phyloP scores from a whole-genome alignment of 2,888 invertebrate species.

The Eristalis intricaria region DNA sequence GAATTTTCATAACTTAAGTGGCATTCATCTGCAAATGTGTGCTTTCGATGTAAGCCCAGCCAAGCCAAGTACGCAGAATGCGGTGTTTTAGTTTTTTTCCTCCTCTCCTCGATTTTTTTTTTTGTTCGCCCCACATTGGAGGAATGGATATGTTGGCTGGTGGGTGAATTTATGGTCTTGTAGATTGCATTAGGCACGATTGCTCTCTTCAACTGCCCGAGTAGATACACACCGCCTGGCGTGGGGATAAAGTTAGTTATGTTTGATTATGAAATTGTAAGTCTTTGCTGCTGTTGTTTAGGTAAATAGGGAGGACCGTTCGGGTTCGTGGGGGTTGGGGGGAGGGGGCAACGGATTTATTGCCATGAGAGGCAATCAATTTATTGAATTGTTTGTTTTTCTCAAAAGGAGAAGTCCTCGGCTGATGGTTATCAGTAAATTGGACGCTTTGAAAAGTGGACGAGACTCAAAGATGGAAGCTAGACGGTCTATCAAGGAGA shows the following conservation, averaged over 20 bases:
- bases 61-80: constrained; percentile 55
- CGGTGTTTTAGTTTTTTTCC: constrained; percentile 55
- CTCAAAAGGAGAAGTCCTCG: neutral
- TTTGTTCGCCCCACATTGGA: neutral
- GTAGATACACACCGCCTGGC: constrained; percentile 7
- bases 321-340: too few relatives aligned
- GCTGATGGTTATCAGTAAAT: neutral
- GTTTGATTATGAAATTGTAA: constrained; percentile 31
- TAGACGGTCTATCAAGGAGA: too few relatives aligned
- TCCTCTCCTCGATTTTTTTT: constrained; percentile 18
- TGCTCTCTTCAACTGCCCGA: constrained; percentile 50
- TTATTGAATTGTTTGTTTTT: neutral
- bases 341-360: neutral
- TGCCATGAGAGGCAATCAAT: neutral
- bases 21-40: constrained; percentile 70
- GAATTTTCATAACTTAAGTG: constrained; percentile 73
- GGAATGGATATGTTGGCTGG: constrained; percentile 10
- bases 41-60: constrained; percentile 68
- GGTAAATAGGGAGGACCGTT: constrained; percentile 29
- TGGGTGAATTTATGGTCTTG: constrained; percentile 67
- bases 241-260: constrained; percentile 23
- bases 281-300: constrained; percentile 46
- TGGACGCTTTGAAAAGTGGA: neutral
- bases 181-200: constrained; percentile 70
- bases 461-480: neutral